Evolutionary conservation across 2,888 invertebrate genomes (phyloP).

Genomic region (Norana najaformis): DNA sequence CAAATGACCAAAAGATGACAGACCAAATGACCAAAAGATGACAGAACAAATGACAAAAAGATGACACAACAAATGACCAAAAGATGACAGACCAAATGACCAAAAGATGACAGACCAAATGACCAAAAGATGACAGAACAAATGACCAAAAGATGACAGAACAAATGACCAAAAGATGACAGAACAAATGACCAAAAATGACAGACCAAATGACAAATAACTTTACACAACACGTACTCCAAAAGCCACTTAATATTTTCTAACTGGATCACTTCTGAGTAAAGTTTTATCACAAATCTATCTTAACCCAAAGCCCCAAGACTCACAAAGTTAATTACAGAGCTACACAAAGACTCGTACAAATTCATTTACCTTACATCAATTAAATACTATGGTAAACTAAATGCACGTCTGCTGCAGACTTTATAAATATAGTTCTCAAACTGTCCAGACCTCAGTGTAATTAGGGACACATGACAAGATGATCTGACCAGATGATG

Average conservation of each 20-base stretch:
- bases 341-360: not conserved
- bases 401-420: not conserved
- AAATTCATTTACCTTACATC: constrained; percentile 1
- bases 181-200: too few species aligned
- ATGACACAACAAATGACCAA: not conserved
- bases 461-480: not conserved
- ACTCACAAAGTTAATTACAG: not conserved
- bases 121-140: not conserved
- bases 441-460: not conserved
- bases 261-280: not conserved
- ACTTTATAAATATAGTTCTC: not conserved
- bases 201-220: not conserved
- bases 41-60: not conserved
- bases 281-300: not conserved
- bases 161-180: too few species aligned
- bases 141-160: too few species aligned
- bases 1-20: not conserved
- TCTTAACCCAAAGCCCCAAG: not conserved
- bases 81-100: too few species aligned
- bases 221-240: not conserved
- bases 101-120: too few species aligned
- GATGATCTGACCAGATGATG: too few species aligned
- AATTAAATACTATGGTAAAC: not conserved
- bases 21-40: not conserved
- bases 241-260: not conserved